A percentile compares a stretch with the other conserved stretches of the same genome.
These are phyloP conservation scores for Pandemis cinnamomeana DNA, from an alignment of 2,888 invertebrate species.

Conservation along the genomic window DNA sequence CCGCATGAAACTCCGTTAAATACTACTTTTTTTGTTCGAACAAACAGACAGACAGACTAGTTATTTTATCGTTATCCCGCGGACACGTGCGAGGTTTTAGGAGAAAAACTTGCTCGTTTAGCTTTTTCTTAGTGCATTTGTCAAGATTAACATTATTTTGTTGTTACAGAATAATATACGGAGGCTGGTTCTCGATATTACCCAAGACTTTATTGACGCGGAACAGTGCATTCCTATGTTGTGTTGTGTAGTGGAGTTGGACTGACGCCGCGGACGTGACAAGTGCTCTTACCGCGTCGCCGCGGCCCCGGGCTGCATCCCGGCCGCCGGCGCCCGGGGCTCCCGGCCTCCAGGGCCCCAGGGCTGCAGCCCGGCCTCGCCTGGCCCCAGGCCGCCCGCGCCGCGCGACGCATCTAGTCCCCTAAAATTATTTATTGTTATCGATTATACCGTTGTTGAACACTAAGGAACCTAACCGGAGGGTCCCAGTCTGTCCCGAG, in stretches of 20 bases:
- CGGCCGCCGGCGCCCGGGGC: neutral
- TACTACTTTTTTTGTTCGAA: too few species aligned
- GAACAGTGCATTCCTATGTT: slow-evolving; percentile 41
- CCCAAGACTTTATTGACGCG: slow-evolving; percentile 39
- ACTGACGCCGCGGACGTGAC: slow-evolving; percentile 34
- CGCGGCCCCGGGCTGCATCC: neutral
- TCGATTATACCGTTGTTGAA: slow-evolving; percentile 35
- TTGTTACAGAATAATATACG: slow-evolving; percentile 32
- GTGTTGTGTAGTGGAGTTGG: slow-evolving; percentile 35
- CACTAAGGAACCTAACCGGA: slow-evolving; percentile 33
- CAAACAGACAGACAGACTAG: too few species aligned
- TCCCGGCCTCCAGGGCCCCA: too few species aligned
- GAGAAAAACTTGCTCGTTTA: too few species aligned
- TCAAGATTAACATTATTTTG: neutral
- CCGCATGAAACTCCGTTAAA: too few species aligned
- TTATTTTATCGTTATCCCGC: too few species aligned
- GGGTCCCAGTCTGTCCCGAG: slow-evolving; percentile 46
- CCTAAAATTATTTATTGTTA: slow-evolving; percentile 24
- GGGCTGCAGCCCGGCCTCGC: neutral
- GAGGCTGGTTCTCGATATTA: slow-evolving; percentile 41
- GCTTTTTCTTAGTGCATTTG: neutral
- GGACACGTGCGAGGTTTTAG: too few species aligned
- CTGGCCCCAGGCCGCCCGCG: neutral
- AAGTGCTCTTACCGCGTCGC: slow-evolving; percentile 32
- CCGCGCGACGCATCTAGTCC: slow-evolving; percentile 36